Evolutionary conservation across 2,888 invertebrate species (phyloP).

Genomic region (Perithous albicinctus): DNA sequence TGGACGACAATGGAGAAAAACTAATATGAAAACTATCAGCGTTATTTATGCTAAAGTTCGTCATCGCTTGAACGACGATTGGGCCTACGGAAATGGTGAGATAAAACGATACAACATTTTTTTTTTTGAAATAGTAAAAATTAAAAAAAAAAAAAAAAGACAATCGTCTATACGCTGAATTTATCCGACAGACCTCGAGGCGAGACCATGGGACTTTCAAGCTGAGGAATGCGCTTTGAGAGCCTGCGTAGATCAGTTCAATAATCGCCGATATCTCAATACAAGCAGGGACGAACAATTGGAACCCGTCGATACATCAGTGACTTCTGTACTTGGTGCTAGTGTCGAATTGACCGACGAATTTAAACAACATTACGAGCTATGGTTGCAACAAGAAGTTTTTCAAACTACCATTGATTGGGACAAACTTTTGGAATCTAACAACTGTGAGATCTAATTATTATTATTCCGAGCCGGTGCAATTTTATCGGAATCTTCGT

Average conservation of each 20-base stretch:
- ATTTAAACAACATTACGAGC: conserved; percentile 96
- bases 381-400: conserved; percentile 99
- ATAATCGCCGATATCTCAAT: conserved; percentile 92
- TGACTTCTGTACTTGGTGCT: conserved; percentile 92
- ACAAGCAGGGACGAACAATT: conserved; percentile 86
- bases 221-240: conserved; percentile 98
- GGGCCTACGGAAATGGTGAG: conserved; percentile 98
- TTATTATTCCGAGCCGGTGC: conserved; percentile 10
- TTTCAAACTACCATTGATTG: conserved; percentile 94
- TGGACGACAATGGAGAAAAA: conserved; percentile 99
- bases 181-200: conserved; percentile 91
- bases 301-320: conserved; percentile 91
- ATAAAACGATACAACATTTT: too few species aligned
- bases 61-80: conserved; percentile 98
- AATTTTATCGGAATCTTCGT: conserved; percentile 19
- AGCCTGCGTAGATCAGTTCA: conserved; percentile 97
- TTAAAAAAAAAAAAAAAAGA: too few species aligned
- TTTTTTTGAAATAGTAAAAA: too few species aligned
- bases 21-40: conserved; percentile 99
- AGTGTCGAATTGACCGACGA: conserved; percentile 95
- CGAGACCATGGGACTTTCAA: conserved; percentile 99
- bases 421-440: conserved; percentile 87
- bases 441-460: conserved; percentile 79
- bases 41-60: conserved; percentile 99
- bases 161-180: too few species aligned